Conservation (phyloP, 64 coral and sea anemone genomes). For the Porites australiensis region DNA sequence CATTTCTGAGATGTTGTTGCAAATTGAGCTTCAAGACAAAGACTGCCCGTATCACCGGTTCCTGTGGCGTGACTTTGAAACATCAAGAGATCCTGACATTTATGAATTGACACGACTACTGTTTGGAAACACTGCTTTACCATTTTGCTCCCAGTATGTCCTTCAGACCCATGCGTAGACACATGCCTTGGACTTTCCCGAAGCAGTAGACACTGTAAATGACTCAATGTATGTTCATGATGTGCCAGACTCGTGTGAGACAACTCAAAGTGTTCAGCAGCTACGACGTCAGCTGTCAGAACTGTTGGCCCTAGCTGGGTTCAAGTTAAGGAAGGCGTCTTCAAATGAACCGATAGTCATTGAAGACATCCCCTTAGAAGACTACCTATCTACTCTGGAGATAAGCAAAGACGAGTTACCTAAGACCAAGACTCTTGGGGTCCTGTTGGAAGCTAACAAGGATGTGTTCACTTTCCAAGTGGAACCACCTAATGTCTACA, state of each 20-base stretch:
- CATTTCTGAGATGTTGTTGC: slow-evolving; percentile 81
- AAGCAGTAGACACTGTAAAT: slow-evolving; percentile 44
- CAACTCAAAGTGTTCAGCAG: slow-evolving; percentile 1
- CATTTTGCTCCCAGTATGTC: slow-evolving; percentile 36
- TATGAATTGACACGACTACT: slow-evolving; percentile 62
- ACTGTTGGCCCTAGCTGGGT: slow-evolving; percentile 45
- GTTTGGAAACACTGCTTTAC: slow-evolving; percentile 61
- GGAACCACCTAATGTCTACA: slow-evolving; percentile 24
- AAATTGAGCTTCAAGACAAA: slow-evolving; percentile 54
- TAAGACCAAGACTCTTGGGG: slow-evolving; percentile 51
- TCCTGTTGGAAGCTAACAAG: slow-evolving; percentile 53
- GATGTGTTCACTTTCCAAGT: slow-evolving; percentile 47
- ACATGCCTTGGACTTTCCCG: slow-evolving; percentile 15
- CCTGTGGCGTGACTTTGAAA: slow-evolving; percentile 69
- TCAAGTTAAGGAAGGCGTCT: slow-evolving; percentile 58
- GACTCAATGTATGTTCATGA: slow-evolving; percentile 66
- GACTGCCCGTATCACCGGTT: slow-evolving; percentile 62
- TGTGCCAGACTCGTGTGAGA: slow-evolving; percentile 50
- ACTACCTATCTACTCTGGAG: slow-evolving; percentile 26
- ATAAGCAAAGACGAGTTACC: neutral
- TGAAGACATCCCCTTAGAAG: slow-evolving; percentile 54
- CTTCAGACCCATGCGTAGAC: slow-evolving; percentile 61
- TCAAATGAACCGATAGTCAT: slow-evolving; percentile 51
- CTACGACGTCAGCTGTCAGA: slow-evolving; percentile 49
- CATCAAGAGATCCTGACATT: slow-evolving; percentile 27